phyloP scores from a whole-genome alignment of 2,797 vertebrate genomes.

The Ambastaia sidthimunki region DNA sequence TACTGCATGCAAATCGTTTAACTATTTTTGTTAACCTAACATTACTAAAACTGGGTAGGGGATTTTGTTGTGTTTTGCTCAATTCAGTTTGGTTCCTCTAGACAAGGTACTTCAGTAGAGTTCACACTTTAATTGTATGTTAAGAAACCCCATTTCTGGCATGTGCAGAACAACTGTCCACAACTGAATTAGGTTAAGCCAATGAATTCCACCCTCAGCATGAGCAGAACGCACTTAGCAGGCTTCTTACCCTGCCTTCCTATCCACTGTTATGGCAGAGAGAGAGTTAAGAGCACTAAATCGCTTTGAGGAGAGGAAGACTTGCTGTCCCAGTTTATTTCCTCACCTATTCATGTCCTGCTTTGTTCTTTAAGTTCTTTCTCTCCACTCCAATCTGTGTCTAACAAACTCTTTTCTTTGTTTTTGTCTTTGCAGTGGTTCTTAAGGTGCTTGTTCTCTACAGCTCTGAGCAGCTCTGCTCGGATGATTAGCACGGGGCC shows the following conservation, averaged over 20 bases:
- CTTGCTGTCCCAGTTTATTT: conserved; percentile 51
- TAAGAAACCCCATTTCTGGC: neutral
- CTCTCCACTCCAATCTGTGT: conserved; percentile 67
- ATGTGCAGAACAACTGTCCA: conserved; percentile 10
- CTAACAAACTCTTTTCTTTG: conserved; percentile 71
- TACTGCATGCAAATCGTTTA: neutral
- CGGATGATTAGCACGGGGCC: conserved; percentile 62
- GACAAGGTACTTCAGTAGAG: conserved; percentile 6
- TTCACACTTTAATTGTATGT: conserved; percentile 17
- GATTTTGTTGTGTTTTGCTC: conserved; percentile 3
- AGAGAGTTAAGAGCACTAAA: conserved; percentile 60
- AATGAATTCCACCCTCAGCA: neutral
- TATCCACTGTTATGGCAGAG: conserved; percentile 36
- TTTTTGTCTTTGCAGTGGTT: conserved; percentile 62
- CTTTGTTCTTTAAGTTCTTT: conserved; percentile 65
- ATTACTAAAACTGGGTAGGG: too few relatives aligned
- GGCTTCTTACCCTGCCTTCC: conserved; percentile 33
- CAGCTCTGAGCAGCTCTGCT: conserved; percentile 63
- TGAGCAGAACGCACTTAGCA: conserved; percentile 34
- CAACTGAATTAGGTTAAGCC: neutral
- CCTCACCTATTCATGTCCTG: conserved; percentile 60
- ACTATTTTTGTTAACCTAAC: too few relatives aligned
- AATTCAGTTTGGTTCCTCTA: conserved; percentile 1
- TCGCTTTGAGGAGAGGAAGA: conserved; percentile 57
- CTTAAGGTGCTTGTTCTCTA: conserved; percentile 70